Evolutionary conservation across 2,797 vertebrate species (phyloP).

Genomic region (Myotis pilosus): DNA sequence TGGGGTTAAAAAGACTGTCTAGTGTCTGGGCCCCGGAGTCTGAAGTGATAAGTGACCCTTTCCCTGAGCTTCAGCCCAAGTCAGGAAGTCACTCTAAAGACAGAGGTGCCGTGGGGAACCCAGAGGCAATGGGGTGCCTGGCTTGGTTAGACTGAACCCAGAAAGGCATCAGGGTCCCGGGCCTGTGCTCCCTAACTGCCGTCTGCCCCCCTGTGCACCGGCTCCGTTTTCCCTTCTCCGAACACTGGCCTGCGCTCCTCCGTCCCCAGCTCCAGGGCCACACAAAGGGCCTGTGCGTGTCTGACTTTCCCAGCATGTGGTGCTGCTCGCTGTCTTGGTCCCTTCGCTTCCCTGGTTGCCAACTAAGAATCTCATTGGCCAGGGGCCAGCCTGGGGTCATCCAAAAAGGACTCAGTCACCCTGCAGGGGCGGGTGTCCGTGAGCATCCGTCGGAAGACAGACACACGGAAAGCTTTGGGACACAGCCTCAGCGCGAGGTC

Average conservation of each 20-base stretch:
- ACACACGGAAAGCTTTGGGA: neutral
- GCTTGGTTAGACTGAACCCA: neutral
- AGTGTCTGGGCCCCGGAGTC: neutral
- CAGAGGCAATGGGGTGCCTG: neutral
- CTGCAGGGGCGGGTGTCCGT: neutral
- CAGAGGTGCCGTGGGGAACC: neutral
- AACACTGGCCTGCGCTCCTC: neutral
- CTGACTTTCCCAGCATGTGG: neutral
- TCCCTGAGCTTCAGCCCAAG: neutral
- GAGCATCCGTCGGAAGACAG: neutral
- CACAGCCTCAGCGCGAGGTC: neutral
- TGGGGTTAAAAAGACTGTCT: neutral
- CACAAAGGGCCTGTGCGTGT: neutral
- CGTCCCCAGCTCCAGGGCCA: neutral
- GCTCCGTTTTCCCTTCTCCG: neutral
- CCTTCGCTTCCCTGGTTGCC: neutral
- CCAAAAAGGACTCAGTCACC: neutral
- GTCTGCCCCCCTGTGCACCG: neutral
- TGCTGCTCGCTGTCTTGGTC: neutral
- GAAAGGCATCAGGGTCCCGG: neutral
- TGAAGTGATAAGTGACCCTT: neutral
- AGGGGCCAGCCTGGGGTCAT: neutral
- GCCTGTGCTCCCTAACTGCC: fast-evolving
- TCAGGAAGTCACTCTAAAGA: neutral
- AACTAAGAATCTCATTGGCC: neutral